These are phyloP conservation scores for Mycteria americana DNA, from an alignment of 2,797 vertebrate genomes.

Conservation along the genomic window DNA sequence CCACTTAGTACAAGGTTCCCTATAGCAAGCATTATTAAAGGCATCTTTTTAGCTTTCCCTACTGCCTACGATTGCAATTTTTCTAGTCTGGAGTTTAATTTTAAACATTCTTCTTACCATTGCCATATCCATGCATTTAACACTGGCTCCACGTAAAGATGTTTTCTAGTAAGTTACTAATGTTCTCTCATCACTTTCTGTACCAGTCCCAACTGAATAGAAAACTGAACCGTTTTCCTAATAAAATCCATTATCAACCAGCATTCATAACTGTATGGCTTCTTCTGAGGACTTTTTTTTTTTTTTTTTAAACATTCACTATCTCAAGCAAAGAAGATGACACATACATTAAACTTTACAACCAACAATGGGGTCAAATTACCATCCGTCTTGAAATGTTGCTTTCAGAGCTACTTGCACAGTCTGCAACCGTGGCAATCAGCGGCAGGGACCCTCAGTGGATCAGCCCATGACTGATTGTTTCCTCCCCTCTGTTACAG, in stretches of 20 bases:
- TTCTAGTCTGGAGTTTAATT: background rate
- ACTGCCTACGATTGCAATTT: background rate
- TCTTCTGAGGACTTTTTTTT: background rate
- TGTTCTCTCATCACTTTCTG: background rate
- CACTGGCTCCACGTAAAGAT: background rate
- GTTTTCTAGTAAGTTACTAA: background rate
- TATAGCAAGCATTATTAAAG: background rate
- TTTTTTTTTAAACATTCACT: background rate
- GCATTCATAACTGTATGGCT: background rate
- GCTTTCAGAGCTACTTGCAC: background rate
- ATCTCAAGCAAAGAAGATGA: background rate
- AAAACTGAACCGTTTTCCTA: background rate
- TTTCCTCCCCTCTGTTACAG: background rate
- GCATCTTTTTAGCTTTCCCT: background rate
- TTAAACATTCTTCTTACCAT: background rate
- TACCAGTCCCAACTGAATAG: background rate
- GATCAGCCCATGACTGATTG: background rate
- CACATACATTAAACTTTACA: background rate
- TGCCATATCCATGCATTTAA: background rate
- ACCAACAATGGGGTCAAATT: background rate
- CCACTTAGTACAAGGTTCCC: background rate
- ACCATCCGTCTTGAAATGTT: background rate
- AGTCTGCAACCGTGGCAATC: background rate
- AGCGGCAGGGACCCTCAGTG: background rate
- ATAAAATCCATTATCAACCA: background rate